Evolutionary conservation across 2,797 vertebrate species (phyloP).

Genomic region (Falco biarmicus): DNA sequence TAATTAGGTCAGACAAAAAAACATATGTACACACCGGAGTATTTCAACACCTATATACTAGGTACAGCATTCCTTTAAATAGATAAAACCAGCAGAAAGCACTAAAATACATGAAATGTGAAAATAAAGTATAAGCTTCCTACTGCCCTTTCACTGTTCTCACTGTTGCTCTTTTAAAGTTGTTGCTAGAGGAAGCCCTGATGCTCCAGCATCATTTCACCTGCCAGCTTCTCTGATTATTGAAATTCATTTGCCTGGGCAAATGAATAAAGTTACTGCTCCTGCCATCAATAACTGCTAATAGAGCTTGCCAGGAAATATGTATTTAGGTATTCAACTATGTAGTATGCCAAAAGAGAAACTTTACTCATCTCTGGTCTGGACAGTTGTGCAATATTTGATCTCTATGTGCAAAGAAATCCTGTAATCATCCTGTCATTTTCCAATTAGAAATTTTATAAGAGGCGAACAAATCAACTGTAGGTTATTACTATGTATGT

Average conservation of each 20-base stretch:
- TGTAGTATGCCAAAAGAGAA: background rate
- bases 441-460: background rate
- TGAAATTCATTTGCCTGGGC: background rate
- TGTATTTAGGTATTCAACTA: background rate
- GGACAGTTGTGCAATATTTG: background rate
- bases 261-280: background rate
- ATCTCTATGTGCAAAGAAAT: background rate
- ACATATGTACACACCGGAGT: background rate
- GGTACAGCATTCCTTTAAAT: background rate
- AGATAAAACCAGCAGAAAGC: background rate
- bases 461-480: background rate
- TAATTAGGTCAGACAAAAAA: background rate
- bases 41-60: background rate
- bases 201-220: background rate
- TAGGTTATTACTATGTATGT: background rate
- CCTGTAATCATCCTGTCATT: background rate
- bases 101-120: accelerated
- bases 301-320: background rate
- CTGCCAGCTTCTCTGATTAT: background rate
- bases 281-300: background rate
- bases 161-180: background rate
- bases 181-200: background rate
- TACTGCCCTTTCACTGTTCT: background rate
- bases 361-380: background rate
- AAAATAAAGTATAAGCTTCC: background rate